phyloP scores from a whole-genome alignment of 2,113 vertebrate genomes.

The Arvicanthis niloticus region DNA sequence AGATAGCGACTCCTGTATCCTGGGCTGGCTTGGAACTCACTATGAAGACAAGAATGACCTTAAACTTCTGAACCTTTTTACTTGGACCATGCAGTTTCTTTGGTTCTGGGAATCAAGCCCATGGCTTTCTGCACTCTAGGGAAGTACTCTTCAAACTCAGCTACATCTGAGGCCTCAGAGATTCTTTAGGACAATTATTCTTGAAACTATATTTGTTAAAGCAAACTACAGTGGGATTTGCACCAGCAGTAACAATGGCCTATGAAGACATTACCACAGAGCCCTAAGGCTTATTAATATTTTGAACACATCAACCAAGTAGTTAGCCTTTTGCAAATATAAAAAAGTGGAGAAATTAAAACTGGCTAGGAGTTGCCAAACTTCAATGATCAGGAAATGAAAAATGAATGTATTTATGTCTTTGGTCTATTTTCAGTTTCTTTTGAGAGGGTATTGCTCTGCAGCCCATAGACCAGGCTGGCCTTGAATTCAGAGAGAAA shows the following conservation, averaged over 20 bases:
- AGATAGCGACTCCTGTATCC: background rate
- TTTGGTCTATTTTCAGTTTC: background rate
- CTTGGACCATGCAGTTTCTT: background rate
- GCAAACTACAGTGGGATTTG: background rate
- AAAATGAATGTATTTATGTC: background rate
- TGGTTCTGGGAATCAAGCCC: background rate
- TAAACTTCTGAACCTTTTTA: background rate
- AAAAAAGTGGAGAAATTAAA: slow-evolving; percentile 29
- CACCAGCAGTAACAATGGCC: background rate
- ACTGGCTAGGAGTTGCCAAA: background rate
- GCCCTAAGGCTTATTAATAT: slow-evolving; percentile 10
- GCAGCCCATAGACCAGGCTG: background rate
- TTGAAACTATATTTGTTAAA: background rate
- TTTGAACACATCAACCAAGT: slow-evolving; percentile 18
- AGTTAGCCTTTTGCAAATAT: slow-evolving; percentile 1
- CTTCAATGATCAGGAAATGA: slow-evolving; percentile 3
- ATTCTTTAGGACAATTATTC: background rate
- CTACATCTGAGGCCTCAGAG: background rate
- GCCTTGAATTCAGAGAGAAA: background rate
- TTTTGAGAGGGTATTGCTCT: background rate
- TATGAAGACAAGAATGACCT: background rate
- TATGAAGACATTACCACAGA: background rate
- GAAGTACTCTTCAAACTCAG: background rate
- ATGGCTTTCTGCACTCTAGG: background rate
- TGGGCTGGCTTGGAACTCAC: background rate